Conservation (phyloP, 2,113 vertebrate genomes). For the Syngnathoides biaculeatus region DNA sequence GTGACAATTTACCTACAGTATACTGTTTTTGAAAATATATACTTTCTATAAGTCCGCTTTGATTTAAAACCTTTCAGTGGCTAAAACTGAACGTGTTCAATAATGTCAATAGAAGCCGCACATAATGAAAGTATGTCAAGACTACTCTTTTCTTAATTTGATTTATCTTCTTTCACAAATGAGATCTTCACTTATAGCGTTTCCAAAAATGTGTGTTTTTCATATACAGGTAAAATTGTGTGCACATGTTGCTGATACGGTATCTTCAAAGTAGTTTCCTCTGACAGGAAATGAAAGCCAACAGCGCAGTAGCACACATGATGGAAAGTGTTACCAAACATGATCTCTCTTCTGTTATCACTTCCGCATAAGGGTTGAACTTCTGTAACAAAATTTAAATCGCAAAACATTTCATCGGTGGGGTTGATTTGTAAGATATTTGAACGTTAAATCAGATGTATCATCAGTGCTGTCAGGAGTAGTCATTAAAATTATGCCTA, state of each 20-base stretch:
- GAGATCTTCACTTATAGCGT: not conserved
- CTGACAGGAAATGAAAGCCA: conserved; percentile 40
- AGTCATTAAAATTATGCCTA: not conserved
- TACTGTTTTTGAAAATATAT: no score
- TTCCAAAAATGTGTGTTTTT: not conserved
- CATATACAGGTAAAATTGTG: not conserved
- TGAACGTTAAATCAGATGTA: not conserved
- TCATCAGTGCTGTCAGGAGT: not conserved
- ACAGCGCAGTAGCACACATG: not conserved
- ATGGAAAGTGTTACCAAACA: not conserved
- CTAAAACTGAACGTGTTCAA: no score
- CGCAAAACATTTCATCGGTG: not conserved
- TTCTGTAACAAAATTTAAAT: not conserved
- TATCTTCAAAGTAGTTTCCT: conserved; percentile 14
- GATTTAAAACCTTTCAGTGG: no score
- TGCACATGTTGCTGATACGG: not conserved
- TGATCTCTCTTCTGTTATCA: not conserved
- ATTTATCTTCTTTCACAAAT: no score
- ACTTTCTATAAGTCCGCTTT: no score
- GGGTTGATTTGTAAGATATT: not conserved
- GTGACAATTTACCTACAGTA: no score
- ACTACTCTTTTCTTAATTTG: no score
- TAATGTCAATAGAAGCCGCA: no score
- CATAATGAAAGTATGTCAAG: no score
- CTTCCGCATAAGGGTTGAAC: not conserved